phyloP scores from a whole-genome alignment of 2,797 vertebrate genomes.

The Microchirus variegatus region DNA sequence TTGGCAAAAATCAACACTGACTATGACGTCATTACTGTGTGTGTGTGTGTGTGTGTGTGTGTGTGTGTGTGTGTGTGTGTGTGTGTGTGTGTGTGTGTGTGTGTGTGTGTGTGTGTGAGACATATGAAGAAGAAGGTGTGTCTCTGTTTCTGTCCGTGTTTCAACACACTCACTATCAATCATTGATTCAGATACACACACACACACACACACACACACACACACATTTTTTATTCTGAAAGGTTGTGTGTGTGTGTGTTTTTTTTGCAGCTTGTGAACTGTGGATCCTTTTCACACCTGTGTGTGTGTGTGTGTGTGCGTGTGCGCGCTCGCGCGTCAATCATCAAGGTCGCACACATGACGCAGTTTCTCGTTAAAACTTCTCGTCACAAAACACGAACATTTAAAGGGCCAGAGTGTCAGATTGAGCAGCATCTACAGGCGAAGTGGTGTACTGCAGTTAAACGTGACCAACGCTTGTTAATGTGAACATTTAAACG shows the following conservation, averaged over 20 bases:
- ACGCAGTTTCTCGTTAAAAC: too few species aligned
- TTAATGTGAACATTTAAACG: too few species aligned
- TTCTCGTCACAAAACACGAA: too few species aligned
- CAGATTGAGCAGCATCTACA: too few species aligned
- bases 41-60: too few species aligned
- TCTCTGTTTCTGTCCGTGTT: not conserved
- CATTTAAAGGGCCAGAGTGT: too few species aligned
- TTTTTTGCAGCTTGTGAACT: slow-evolving; percentile 27
- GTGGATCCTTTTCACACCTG: slow-evolving; percentile 19
- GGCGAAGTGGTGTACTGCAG: too few species aligned
- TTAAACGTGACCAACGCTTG: too few species aligned
- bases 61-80: slow-evolving; percentile 4
- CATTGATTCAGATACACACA: slow-evolving; percentile 27
- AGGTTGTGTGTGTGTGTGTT: not conserved
- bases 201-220: slow-evolving; percentile 12
- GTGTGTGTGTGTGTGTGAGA: not conserved
- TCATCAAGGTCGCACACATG: too few species aligned
- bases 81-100: not conserved
- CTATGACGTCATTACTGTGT: too few species aligned
- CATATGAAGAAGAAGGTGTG: slow-evolving; percentile 23
- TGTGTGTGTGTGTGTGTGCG: slow-evolving; percentile 12
- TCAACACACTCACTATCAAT: slow-evolving; percentile 15
- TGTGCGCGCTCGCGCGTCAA: not conserved
- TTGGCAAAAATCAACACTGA: too few species aligned
- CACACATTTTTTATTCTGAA: not conserved